Evolutionary conservation across 1,140 invertebrate species (phyloP), one percentile per base, ranked within the genome.

Genomic region (Episyrphus balteatus): DNA sequence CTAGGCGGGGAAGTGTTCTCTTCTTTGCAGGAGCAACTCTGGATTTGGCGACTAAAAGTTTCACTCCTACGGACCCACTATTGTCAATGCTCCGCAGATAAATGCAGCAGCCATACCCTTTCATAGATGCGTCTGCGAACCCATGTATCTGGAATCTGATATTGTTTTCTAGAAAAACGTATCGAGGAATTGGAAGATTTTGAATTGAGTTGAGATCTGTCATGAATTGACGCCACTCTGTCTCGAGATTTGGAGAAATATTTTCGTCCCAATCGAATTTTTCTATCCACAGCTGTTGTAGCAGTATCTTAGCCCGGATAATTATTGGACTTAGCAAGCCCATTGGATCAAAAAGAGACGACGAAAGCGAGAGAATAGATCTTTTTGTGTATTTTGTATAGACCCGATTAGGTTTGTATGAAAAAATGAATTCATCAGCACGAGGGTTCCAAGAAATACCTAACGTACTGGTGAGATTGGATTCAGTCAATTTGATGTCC

Each of bases 81-180:
- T 9, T 18, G 48, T 34, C n/a, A 18, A 26, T 11, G 36, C 38
- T 15, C 9, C 42, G 34, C 54, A 49, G 50, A 21, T 41, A 49
- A 2, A 40, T n/a, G 18, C 32, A 36, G 9, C 46, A 49, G n/a
- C 43, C 43, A 40, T 49, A 41, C 11, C 34, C 37, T 18, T 15
- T 19, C 13, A 34, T 37, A 0, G 39, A 42, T 37, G 40, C 15
- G 12, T 37, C 33, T 14, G 32, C 13, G 17, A 18, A 46, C 7
- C 36, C 34, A 30, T 26, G 36, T 14, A 37, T 6, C 8, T 26
- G 8, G 21, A 5, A 26, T 3, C 21, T 26, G 3, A 5, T 3
- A 13, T 38, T 26, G 7, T 7, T 37, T n/a, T 26, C 17, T 14
- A 18, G 3, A n/a, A 21, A 31, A 13, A 11, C 1, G 12, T 15